Base-by-base conservation (phyloP, 2,797 vertebrate species). In the Premnoplex brunnescens region DNA sequence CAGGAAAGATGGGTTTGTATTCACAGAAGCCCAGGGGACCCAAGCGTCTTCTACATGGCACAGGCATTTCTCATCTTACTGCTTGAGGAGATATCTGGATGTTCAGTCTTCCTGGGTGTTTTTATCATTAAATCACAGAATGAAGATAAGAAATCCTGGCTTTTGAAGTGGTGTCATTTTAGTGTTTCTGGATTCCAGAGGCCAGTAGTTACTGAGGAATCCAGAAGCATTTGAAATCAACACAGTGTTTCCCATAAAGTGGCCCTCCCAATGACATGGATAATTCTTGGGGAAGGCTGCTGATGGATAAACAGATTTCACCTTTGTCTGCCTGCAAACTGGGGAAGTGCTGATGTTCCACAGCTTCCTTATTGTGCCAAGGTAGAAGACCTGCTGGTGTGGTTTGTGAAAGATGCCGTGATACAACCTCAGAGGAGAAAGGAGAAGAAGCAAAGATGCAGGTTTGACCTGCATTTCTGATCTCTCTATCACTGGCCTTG, bases 361-460 rank as follows among this genome's bases (percentile, higher is more conserved):
- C 5, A 11, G 22, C 27, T 51, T 60, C 37, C 34, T 41, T 0
- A 0, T 23, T 22, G 26, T 49, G 60, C 11, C 48, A 37, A 37
- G 63, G 12, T 6, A 66, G 46, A 44, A 85, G 54, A 32, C 55
- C 26, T 88, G 34, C 55, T 56, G 46, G n/a, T 87, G 51, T 55
- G 27, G 4, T 36, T 49, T 89, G 56, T 82, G 68, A 56, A 83
- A 63, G 51, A 10, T 3, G 46, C 22, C 41, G 4, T 5, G 14
- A 32, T n/a, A 56, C 23, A 67, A 43, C 30, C 73, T 46, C 0
- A 0, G 26, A 84, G 55, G 41, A 80, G 34, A 75, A 89, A 9
- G 30, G 7, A 28, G 75, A 67, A 23, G 55, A 75, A 36, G 10
- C 9, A 39, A 41, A 81, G 30, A 11, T 9, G 13, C 9, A 60